Evolutionary conservation across 1,140 invertebrate genomes (phyloP), one percentile per base, ranked within the genome.

Genomic region (Wiebesia pumilae): DNA sequence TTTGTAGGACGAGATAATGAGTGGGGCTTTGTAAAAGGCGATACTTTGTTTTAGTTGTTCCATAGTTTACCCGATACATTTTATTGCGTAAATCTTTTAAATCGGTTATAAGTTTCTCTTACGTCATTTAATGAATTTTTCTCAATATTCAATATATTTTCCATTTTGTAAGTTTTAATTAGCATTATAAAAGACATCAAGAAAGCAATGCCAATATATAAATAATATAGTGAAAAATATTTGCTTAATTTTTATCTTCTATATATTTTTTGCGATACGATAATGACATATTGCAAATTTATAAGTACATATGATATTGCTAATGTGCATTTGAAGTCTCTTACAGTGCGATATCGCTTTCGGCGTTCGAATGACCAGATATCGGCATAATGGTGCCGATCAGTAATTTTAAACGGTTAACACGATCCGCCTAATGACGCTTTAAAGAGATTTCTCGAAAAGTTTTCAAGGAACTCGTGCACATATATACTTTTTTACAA

Each of bases 381-480:
- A 75, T 75, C 38, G 71, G 84, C 33, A 62, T 91, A 91, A 91
- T 91, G 89, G 90, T 87, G 71, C 88, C 90, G 90, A 91, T 91
- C 90, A 90, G 90, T 90, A 91, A 90, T 90, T 88, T n/a, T 87
- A 67, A 88, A 86, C 87, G 80, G 73, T 87, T 87, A 85, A 77
- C 82, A 87, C 86, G 51, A 88, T 87, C 71, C 84, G 51, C 83
- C 75, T 88, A 87, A 87, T 84, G 84, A 83, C 47, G 38, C 33
- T 83, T 30, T 77, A 67, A 30, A 19, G 12, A 38, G 73, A 1
- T 38, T 47, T 47, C 24, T 40, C 43, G 33, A n/a, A n/a, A 38
- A 47, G n/a, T n/a, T 30, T 30, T 9, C 35, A 10, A 77, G 43
- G 40, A 24, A 7, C 40, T 58, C 54, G 54, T 16, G 10, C 54